phyloP scores from a whole-genome alignment of 1,140 invertebrate genomes.

The Pectinophora gossypiella region DNA sequence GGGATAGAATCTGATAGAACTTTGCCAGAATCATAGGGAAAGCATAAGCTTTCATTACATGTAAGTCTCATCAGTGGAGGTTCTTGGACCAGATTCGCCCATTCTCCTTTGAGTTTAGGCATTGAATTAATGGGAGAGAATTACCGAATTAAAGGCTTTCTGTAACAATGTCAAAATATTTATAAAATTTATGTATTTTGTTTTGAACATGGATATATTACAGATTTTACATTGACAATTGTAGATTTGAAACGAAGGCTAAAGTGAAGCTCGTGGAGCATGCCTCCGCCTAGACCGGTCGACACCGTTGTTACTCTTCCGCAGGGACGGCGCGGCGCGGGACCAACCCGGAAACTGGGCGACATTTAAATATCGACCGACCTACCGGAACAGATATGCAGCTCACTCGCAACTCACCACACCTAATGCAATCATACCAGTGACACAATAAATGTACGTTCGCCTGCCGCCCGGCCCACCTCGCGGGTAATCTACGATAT shows the following conservation, averaged over 20 bases:
- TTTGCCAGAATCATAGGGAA: no score
- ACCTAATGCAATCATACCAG: neutral
- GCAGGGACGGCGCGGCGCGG: neutral
- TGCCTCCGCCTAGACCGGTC: slow-evolving; percentile 29
- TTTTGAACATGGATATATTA: no score
- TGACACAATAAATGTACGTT: neutral
- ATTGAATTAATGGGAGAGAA: no score
- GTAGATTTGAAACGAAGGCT: neutral
- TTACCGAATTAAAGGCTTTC: no score
- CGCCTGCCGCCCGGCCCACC: neutral
- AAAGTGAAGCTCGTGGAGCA: slow-evolving; percentile 11
- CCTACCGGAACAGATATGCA: slow-evolving; percentile 28
- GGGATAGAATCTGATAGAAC: no score
- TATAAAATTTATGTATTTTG: no score
- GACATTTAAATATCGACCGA: slow-evolving; percentile 48
- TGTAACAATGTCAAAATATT: no score
- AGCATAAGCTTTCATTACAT: no score
- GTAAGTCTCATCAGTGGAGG: no score
- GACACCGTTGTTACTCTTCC: slow-evolving; percentile 42
- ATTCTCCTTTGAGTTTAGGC: no score
- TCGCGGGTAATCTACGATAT: neutral
- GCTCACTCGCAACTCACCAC: neutral
- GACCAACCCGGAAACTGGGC: slow-evolving; percentile 39
- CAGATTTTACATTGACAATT: no score
- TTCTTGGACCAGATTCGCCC: no score